These are phyloP conservation scores for Salvelinus sp. DNA, from an alignment of 2,113 vertebrate species.

Conservation along the genomic window DNA sequence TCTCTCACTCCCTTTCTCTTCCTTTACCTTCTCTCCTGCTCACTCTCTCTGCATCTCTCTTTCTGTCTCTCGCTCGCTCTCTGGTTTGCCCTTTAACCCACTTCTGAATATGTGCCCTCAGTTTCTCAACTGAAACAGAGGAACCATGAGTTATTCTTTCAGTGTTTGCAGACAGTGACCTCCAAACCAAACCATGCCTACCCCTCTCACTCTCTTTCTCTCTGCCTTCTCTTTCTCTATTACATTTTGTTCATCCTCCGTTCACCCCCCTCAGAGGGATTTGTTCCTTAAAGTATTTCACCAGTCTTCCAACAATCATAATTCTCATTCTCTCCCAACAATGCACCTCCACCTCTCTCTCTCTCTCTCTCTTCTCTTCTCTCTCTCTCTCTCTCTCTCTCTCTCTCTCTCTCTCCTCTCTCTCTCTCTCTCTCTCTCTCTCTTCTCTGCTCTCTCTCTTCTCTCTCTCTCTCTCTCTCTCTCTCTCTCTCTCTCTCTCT, in stretches of 20 bases:
- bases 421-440: conserved; percentile 13
- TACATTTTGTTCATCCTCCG: not conserved
- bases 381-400: conserved; percentile 17
- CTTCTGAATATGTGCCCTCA: conserved; percentile 47
- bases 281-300: not conserved
- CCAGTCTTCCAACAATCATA: too few relatives aligned
- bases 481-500: conserved; percentile 6
- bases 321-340: conserved; percentile 2
- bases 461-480: conserved; percentile 13
- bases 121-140: conserved; percentile 1
- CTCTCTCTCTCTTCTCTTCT: conserved; percentile 1
- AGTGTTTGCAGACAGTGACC: conserved; percentile 28
- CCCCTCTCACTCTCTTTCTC: not conserved
- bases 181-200: conserved; percentile 21
- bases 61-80: conserved; percentile 22
- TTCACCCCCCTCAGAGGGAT: not conserved
- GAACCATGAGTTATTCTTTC: conserved; percentile 51
- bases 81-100: conserved; percentile 40
- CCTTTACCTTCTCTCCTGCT: conserved; percentile 4
- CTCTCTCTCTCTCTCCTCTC: conserved; percentile 13
- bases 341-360: conserved; percentile 4
- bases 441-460: conserved; percentile 1
- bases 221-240: conserved; percentile 10
- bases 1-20: conserved; percentile 35
- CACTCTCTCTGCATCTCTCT: conserved; percentile 26